phyloP scores from a whole-genome alignment of 2,113 vertebrate genomes.

The Globicephala melas region DNA sequence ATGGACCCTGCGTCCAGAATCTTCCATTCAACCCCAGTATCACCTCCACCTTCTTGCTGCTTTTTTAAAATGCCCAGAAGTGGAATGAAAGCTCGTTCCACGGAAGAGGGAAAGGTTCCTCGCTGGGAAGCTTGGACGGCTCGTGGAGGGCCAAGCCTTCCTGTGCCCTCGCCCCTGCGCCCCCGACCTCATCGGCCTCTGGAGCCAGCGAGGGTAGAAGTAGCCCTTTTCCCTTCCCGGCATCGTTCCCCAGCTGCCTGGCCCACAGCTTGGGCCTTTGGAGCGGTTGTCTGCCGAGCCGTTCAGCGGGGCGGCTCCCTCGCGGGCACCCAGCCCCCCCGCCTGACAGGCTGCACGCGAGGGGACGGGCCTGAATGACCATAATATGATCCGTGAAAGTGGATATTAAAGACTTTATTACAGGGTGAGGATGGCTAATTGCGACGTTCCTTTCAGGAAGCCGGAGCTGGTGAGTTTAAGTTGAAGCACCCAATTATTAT shows the following conservation, averaged over 20 bases:
- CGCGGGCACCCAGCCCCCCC: slow-evolving; percentile 44
- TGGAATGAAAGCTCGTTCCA: background rate
- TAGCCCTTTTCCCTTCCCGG: background rate
- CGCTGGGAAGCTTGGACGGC: background rate
- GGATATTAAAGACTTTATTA: slow-evolving; percentile 81
- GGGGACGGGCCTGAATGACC: slow-evolving; percentile 70
- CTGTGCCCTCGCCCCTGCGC: background rate
- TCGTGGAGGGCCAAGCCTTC: accelerated
- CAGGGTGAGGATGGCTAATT: slow-evolving; percentile 84
- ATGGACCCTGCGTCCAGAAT: background rate
- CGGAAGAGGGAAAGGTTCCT: accelerated
- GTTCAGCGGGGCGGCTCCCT: slow-evolving; percentile 52
- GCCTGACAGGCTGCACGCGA: slow-evolving; percentile 66
- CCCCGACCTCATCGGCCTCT: background rate
- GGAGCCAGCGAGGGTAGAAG: background rate
- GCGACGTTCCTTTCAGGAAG: slow-evolving; percentile 82
- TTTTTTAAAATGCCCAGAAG: background rate
- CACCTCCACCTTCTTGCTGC: background rate
- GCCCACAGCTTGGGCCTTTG: slow-evolving; percentile 7
- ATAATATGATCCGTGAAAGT: slow-evolving; percentile 74
- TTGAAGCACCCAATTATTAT: slow-evolving; percentile 85
- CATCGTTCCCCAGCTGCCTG: slow-evolving; percentile 67
- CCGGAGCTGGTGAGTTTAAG: slow-evolving; percentile 78
- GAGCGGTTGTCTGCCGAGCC: slow-evolving; percentile 35
- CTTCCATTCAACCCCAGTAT: background rate